Evolutionary conservation across 2,797 vertebrate species (phyloP), one percentile per base, ranked within the genome.

Genomic region (Chiloscyllium punctatum): DNA sequence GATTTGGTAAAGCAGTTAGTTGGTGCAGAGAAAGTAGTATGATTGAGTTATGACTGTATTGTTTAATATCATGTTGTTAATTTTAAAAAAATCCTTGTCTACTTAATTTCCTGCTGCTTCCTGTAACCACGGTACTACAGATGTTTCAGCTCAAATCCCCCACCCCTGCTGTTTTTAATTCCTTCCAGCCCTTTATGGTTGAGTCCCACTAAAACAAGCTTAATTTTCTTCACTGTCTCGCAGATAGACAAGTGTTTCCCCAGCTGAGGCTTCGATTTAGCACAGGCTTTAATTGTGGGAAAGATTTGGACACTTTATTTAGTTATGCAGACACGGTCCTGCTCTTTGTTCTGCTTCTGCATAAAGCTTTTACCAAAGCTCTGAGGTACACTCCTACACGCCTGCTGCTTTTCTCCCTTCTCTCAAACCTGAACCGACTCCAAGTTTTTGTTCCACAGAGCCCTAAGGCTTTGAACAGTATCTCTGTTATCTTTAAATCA

Each of bases 401-500:
- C 42, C 68, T 94, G 92, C 92, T 71, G 66, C 68, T 72, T 69
- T 48, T 48, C 69, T 71, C 68, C 37, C 92, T 94, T 72, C 27
- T 94, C 37, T 94, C 66, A 94, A 57, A 71, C 68, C 66, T 68
- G 91, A 94, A 48, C 91, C 42, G 91, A 23, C 42, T 94, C 69
- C 68, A 94, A 94, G n/a, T 72, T 42, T 69, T 72, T 94, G 69
- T 71, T 94, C 42, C 66, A 9, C 92, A 42, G 21, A 94, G 68
- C 92, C 92, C 66, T 48, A 71, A 94, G 68, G 92, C 62, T 94
- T 94, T 71, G 25, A 71, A 71, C 92, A 94, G 92, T 42, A 18
- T 94, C 66, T 94, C 92, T 71, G 62, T 94, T 48, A 94, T 94
- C 68, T 94, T 94, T 94, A 94, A 94, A 94, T 94, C 66, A 48